phyloP scores from a whole-genome alignment of 1,140 invertebrate species.

The Drosophila burlai region DNA sequence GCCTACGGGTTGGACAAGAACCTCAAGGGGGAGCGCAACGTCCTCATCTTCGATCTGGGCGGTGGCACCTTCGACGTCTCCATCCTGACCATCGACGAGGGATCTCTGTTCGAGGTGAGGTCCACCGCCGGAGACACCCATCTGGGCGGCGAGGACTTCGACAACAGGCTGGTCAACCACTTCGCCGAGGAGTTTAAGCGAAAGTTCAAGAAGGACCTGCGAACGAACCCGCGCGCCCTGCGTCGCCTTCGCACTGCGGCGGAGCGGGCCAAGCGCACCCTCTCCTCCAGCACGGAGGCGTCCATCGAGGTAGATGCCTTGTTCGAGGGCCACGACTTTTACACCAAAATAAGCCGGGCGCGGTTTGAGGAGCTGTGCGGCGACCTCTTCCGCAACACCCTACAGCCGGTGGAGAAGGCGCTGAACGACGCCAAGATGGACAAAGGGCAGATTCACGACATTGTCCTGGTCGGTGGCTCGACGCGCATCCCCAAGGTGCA shows the following conservation, averaged over 20 bases:
- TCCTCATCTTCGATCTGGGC: no score
- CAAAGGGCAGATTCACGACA: no score
- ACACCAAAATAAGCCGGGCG: slow-evolving; percentile 93
- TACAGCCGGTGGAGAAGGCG: no score
- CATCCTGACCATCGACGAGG: slow-evolving; percentile 86
- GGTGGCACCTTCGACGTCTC: slow-evolving; percentile 86
- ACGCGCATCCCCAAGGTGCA: no score
- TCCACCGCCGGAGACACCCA: slow-evolving; percentile 91
- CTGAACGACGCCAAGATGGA: no score
- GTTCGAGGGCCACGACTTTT: slow-evolving; percentile 93
- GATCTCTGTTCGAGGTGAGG: slow-evolving; percentile 85
- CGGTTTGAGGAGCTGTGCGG: slow-evolving; percentile 94
- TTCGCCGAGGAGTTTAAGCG: slow-evolving; percentile 90
- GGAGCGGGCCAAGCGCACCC: slow-evolving; percentile 87
- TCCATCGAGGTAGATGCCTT: slow-evolving; percentile 91
- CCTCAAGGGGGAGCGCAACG: no score
- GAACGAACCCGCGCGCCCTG: slow-evolving; percentile 90
- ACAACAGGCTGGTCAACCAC: slow-evolving; percentile 92
- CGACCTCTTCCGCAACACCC: slow-evolving; percentile 90
- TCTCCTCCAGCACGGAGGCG: slow-evolving; percentile 89
- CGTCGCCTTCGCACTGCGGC: slow-evolving; percentile 91
- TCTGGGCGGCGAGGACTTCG: slow-evolving; percentile 93
- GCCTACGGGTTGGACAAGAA: no score
- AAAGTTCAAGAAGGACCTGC: slow-evolving; percentile 93
- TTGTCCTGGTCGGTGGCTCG: no score